Evolutionary conservation across 2,888 invertebrate species (phyloP), one percentile per base, ranked within the genome.

Genomic region (Neocrepidodera transversa): DNA sequence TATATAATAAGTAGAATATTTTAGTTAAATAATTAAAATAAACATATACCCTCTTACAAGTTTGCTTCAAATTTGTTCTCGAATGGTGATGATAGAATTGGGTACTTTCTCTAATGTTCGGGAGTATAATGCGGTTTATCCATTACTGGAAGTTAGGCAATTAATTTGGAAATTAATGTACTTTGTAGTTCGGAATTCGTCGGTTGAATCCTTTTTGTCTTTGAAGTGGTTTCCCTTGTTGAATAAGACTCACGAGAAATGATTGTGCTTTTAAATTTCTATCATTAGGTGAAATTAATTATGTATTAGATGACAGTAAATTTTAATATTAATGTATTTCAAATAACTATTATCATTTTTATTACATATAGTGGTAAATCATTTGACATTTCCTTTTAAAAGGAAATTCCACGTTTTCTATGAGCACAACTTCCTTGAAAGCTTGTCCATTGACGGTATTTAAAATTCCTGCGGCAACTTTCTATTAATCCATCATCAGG

Each of bases 61-160:
- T 45, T 54, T 53, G 1, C 45, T 35, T 35, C 13, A 35, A 35
- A 35, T 35, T 14, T 13, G 13, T 35, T 13, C 32, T 32, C 11
- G 13, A 11, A 32, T 32, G 5, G 14, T 2, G 26, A 23, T 20
- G 45, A 30, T 11, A 18, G 26, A 26, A 45, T 45, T 14, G 26
- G 13, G 45, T 26, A 45, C 26, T 45, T 45, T 26, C 45, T 5
- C 26, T 45, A 45, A 45, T 45, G 26, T 45, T 42, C 14, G 71
- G 71, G 17, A 43, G 45, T 66, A 64, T 51, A 38, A 51, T 51
- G 51, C 13, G 38, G 38, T 49, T 49, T 49, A 35, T 49, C 18
- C 32, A 32, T 36, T 35, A 23, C 35, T 18, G n/a, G 11, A 35
- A 32, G 36, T 49, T 36, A 32, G 35, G 23, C 49, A 49, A 49